phyloP scores from a whole-genome alignment of 30 jellyfish, hydroid and myxozoan genomes.

The Turritopsis rubra region DNA sequence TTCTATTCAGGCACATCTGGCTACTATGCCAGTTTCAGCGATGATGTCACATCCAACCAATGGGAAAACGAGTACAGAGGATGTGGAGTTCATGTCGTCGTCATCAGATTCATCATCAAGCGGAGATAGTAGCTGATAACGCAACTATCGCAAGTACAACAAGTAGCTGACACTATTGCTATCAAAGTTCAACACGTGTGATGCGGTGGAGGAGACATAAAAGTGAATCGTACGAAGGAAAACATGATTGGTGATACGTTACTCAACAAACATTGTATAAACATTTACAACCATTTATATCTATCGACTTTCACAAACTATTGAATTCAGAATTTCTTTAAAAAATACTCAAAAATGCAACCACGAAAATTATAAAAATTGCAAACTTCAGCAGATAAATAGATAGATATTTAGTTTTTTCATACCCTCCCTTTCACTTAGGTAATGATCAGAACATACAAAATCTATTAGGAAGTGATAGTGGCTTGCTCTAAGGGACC shows the following conservation, averaged over 20 bases:
- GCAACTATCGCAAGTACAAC: background rate
- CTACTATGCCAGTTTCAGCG: slow-evolving; percentile 34
- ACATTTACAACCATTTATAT: no score
- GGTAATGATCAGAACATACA: no score
- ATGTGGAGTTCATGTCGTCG: slow-evolving; percentile 93
- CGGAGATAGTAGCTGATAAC: slow-evolving; percentile 39
- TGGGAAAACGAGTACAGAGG: slow-evolving; percentile 44
- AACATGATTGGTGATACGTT: background rate
- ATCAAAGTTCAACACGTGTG: no score
- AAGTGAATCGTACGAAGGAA: no score
- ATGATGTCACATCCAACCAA: slow-evolving; percentile 19
- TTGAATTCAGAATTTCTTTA: background rate
- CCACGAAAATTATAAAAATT: no score
- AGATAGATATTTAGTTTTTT: no score
- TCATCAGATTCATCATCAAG: slow-evolving; percentile 91
- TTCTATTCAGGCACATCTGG: slow-evolving; percentile 23
- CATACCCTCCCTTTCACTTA: no score
- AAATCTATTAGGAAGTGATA: background rate
- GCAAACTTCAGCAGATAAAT: no score
- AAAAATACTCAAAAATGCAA: background rate
- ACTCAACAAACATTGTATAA: no score
- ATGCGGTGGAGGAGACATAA: no score
- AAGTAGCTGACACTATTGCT: no score
- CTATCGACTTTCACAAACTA: no score
- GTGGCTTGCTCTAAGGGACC: slow-evolving; percentile 20